Conservation (phyloP, 2,888 invertebrate species). For the Teleiodes luculella region DNA sequence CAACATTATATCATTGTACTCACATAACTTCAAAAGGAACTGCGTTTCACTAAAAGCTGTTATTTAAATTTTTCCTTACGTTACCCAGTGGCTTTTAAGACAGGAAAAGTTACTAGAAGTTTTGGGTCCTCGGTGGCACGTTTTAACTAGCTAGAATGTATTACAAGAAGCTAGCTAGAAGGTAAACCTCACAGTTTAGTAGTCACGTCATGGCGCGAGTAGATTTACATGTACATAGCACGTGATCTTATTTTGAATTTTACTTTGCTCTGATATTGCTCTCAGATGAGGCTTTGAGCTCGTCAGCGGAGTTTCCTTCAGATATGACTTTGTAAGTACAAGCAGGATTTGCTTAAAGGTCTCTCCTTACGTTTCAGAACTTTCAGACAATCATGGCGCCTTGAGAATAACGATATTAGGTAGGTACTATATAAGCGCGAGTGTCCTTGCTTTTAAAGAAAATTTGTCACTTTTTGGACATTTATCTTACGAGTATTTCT, state of each 20-base stretch:
- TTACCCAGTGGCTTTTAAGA: too few species aligned
- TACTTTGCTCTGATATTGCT: conserved; percentile 48
- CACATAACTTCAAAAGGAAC: too few species aligned
- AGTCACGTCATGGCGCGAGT: conserved; percentile 62
- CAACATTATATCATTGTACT: too few species aligned
- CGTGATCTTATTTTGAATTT: conserved; percentile 72
- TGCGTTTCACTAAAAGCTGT: too few species aligned
- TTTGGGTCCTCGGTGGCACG: not conserved
- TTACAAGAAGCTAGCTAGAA: conserved; percentile 12
- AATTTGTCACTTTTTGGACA: too few species aligned
- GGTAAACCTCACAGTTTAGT: conserved; percentile 43
- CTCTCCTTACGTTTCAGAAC: too few species aligned
- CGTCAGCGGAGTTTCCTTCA: conserved; percentile 23
- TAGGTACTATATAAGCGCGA: too few species aligned
- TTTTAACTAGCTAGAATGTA: not conserved
- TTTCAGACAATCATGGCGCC: too few species aligned
- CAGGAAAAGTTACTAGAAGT: not conserved
- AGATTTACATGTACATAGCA: conserved; percentile 69
- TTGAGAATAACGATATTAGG: too few species aligned
- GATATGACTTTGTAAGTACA: conserved; percentile 8
- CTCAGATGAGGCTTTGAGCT: conserved; percentile 37
- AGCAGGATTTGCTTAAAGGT: not conserved
- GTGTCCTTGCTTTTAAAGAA: too few species aligned
- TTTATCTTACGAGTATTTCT: too few species aligned
- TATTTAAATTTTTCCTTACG: too few species aligned